Base-by-base conservation (phyloP, 1,140 invertebrate genomes). In the Nixonia krombeini region DNA sequence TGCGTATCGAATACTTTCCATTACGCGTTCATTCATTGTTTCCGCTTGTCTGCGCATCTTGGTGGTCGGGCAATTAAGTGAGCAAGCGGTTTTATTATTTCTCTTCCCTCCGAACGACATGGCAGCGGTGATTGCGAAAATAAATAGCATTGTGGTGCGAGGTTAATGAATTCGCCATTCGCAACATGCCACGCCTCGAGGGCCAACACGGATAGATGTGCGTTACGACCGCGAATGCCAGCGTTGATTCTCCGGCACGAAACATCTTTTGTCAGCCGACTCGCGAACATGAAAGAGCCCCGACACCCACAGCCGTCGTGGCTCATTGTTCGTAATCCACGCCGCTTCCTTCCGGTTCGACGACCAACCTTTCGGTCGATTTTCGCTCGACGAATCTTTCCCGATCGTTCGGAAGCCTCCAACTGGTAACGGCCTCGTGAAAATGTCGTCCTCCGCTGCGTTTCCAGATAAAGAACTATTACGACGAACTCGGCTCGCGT, bases 331-430 rank as follows among this genome's bases (percentile, higher is more conserved):
- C 70, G 9, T 38, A 47, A 72, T 71, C 63, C 61, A 51, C 55
- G 50, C 45, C 59, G 66, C 62, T 79, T 81, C 72, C 79, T 78
- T 81, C 73, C 79, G 73, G 68, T 46, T 55, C 44, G 23, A 23
- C 13, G 15, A 64, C 38, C 18, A 23, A 10, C 38, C 35, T 23
- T 51, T n/a, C n/a, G n/a, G n/a, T n/a, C n/a, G n/a, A n/a, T n/a
- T n/a, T n/a, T n/a, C n/a, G n/a, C n/a, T n/a, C n/a, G n/a, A n/a
- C n/a, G n/a, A n/a, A n/a, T n/a, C n/a, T n/a, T n/a, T n/a, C n/a
- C n/a, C n/a, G n/a, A n/a, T n/a, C n/a, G n/a, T n/a, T n/a, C n/a
- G n/a, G n/a, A n/a, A n/a, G n/a, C n/a, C n/a, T n/a, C n/a, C n/a
- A n/a, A n/a, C n/a, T n/a, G n/a, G n/a, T n/a, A n/a, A n/a, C n/a